Percentiles rank a stretch among this genome's conserved stretches.
Conservation (phyloP, 2,888 invertebrate genomes). For the Gastracanthus pulcherrimus region DNA sequence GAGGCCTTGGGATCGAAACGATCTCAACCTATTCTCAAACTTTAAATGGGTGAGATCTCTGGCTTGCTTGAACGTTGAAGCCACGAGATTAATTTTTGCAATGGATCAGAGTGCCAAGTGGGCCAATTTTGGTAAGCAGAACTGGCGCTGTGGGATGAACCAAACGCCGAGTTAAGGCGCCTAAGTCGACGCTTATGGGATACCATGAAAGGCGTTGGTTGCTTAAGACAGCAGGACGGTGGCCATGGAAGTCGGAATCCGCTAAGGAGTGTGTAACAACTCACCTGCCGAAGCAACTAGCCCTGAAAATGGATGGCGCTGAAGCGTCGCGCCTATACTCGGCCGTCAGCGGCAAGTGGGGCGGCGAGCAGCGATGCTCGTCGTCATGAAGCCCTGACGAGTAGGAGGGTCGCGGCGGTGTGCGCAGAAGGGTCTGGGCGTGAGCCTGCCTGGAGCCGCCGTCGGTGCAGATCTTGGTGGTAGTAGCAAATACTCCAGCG, state of each 20-base stretch:
- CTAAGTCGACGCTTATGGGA: constrained; percentile 67
- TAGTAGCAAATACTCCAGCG: no score
- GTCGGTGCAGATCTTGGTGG: constrained; percentile 78
- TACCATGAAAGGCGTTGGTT: constrained; percentile 79
- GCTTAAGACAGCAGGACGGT: constrained; percentile 84
- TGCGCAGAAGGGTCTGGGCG: constrained; percentile 76
- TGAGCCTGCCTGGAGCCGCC: constrained; percentile 76
- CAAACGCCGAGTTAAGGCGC: constrained; percentile 72
- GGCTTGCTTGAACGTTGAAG: constrained; percentile 81
- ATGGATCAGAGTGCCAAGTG: constrained; percentile 82
- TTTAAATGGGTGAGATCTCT: constrained; percentile 86
- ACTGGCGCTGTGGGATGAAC: constrained; percentile 89
- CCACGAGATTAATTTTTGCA: constrained; percentile 73
- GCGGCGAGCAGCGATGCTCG: no score
- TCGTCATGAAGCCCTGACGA: no score
- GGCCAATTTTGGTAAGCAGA: constrained; percentile 88
- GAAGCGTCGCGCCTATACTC: constrained; percentile 79
- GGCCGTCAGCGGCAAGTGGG: no score
- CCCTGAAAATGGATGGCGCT: constrained; percentile 85
- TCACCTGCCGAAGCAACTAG: constrained; percentile 83
- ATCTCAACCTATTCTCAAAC: constrained; percentile 87
- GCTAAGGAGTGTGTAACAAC: constrained; percentile 78
- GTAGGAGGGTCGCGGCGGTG: constrained; percentile 70
- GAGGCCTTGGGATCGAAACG: constrained; percentile 85
- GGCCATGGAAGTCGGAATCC: constrained; percentile 86